Percentiles rank a stretch among this genome's conserved stretches.
Evolutionary conservation across 1,140 invertebrate species (phyloP).

Genomic region (Coptotermes formosanus): DNA sequence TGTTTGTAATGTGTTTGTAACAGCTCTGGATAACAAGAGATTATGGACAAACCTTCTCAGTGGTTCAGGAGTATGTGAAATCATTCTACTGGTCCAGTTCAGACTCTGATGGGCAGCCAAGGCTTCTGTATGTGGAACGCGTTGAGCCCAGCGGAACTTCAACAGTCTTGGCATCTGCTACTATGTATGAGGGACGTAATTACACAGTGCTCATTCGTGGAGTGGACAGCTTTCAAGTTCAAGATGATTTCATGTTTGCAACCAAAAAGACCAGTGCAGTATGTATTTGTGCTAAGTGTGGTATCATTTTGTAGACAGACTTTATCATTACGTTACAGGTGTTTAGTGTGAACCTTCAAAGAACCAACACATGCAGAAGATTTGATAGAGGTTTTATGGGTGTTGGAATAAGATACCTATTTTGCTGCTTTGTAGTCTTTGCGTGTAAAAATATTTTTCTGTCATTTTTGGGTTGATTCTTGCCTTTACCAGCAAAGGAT

Average conservation of each 20-base stretch:
- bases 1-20: slow-evolving; percentile 33
- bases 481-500: no score
- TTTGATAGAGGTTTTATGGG: no score
- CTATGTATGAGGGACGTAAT: slow-evolving; percentile 46
- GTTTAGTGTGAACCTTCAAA: no score
- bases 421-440: no score
- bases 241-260: slow-evolving; percentile 82
- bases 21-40: slow-evolving; percentile 75
- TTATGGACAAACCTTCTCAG: slow-evolving; percentile 68
- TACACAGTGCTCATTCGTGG: slow-evolving; percentile 60
- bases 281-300: slow-evolving; percentile 40
- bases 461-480: no score
- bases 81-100: slow-evolving; percentile 64
- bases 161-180: slow-evolving; percentile 57
- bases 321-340: no score
- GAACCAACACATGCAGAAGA: no score
- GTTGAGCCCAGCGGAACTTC: slow-evolving; percentile 61
- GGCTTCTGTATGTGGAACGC: slow-evolving; percentile 67
- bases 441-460: no score
- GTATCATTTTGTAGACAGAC: not conserved
- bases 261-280: slow-evolving; percentile 54
- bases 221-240: slow-evolving; percentile 78
- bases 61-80: slow-evolving; percentile 71
- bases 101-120: not conserved
- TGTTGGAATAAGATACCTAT: no score